Evolutionary conservation across 2,797 vertebrate genomes (phyloP).

Genomic region (Capromys pilorides): DNA sequence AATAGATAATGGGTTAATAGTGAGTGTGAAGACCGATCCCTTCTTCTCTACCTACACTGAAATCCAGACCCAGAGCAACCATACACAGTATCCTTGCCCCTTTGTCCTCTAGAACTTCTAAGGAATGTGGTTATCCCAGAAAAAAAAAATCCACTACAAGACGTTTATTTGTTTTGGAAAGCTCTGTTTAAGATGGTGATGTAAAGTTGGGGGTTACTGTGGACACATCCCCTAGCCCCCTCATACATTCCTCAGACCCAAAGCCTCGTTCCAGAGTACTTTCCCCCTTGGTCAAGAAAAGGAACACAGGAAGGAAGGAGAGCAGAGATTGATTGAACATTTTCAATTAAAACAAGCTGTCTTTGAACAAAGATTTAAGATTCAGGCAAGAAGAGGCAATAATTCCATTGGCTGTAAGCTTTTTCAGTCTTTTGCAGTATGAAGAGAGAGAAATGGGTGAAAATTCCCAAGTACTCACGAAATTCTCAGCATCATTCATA

Average conservation of each 20-base stretch:
- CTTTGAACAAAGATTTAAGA: slow-evolving; percentile 85
- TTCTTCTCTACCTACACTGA: neutral
- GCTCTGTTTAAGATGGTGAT: slow-evolving; percentile 81
- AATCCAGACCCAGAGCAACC: neutral
- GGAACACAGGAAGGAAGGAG: slow-evolving; percentile 45
- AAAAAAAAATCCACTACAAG: neutral
- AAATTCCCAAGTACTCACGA: slow-evolving; percentile 13
- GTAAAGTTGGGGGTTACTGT: slow-evolving; percentile 80
- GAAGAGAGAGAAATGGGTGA: slow-evolving; percentile 6
- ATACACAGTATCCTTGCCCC: neutral
- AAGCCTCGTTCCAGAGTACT: slow-evolving; percentile 44
- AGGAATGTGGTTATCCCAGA: neutral
- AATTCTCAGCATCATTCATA: neutral
- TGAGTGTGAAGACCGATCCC: neutral
- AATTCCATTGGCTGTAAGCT: slow-evolving; percentile 74
- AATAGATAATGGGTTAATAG: neutral
- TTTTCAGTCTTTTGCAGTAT: slow-evolving; percentile 45
- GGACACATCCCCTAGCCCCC: neutral
- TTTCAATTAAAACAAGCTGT: slow-evolving; percentile 87
- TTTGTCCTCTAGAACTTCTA: neutral
- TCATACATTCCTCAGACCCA: neutral
- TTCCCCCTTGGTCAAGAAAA: slow-evolving; percentile 40
- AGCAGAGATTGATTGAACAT: slow-evolving; percentile 77
- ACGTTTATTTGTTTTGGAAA: slow-evolving; percentile 78
- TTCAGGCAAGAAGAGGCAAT: slow-evolving; percentile 75